Evolutionary conservation across 1,140 invertebrate species (phyloP), one percentile per base, ranked within the genome.

Genomic region (Homarus americanus): DNA sequence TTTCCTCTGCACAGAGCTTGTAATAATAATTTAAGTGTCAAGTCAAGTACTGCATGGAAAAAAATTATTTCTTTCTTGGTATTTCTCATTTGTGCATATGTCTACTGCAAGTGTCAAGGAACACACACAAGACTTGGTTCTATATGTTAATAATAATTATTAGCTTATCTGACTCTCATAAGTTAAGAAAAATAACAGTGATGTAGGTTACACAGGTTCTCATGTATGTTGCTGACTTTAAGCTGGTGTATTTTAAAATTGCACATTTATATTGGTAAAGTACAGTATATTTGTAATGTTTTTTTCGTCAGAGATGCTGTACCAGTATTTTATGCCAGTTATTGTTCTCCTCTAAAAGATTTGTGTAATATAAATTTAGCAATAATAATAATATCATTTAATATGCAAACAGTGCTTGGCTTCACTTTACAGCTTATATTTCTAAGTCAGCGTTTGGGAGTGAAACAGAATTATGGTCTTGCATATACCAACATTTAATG

Each of bases 281-380:
- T 4, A 58, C 15, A 58, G 5, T 58, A 58, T 58, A 58, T 58
- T 58, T 9, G 44, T 49, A 58, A 20, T 24, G 20, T 58, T 58
- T 20, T 58, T 24, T 10, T 49, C 9, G 9, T 17, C 20, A 58
- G 24, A 58, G 53, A n/a, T n/a, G n/a, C n/a, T 58, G 53, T 58
- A 58, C 17, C 12, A 58, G 5, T 58, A 58, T 58, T 58, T 24
- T 20, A 58, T 58, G n/a, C n/a, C n/a, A n/a, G n/a, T 58, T 58
- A 58, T 20, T 58, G n/a, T n/a, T n/a, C n/a, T n/a, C n/a, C n/a
- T 58, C 24, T 58, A 58, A 44, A 38, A 79, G 40, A 24, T 41
- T 44, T 79, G 7, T 79, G 40, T 79, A n/a, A 20, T 44, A n/a
- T 49, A 34, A 79, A 79, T 79, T 79, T 69, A 69, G 63, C 28